Conservation (phyloP, 2,113 vertebrate species). For the Lipophrys pholis region DNA sequence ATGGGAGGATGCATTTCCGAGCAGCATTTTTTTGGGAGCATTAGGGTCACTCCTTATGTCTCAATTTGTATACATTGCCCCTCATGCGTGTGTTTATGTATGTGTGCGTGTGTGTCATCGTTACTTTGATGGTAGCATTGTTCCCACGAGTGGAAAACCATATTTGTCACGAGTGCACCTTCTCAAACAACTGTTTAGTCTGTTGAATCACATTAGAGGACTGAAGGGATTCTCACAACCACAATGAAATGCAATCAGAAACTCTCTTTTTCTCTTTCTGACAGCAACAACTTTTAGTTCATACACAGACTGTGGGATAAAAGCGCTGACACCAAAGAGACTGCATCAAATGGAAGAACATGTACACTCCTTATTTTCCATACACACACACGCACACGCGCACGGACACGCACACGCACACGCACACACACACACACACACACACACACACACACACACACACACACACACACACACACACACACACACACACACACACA, state of each 20-base stretch:
- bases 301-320: not conserved
- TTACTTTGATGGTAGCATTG: not conserved
- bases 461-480: constrained; percentile 10
- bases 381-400: not conserved
- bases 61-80: not conserved
- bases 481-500: constrained; percentile 13
- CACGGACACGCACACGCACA: constrained; percentile 21
- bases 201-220: not conserved
- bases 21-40: not conserved
- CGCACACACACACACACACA: too few relatives aligned
- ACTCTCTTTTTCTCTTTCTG: not conserved
- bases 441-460: constrained; percentile 14
- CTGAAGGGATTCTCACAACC: not conserved
- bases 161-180: not conserved
- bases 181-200: not conserved
- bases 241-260: not conserved
- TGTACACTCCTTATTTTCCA: constrained; percentile 7
- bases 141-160: constrained; percentile 19
- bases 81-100: not conserved
- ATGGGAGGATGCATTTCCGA: constrained; percentile 26
- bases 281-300: not conserved
- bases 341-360: constrained; percentile 11
- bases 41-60: too few relatives aligned
- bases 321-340: not conserved
- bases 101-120: not conserved